phyloP scores from a whole-genome alignment of 2,113 vertebrate species.

The Ceratotherium simum region DNA sequence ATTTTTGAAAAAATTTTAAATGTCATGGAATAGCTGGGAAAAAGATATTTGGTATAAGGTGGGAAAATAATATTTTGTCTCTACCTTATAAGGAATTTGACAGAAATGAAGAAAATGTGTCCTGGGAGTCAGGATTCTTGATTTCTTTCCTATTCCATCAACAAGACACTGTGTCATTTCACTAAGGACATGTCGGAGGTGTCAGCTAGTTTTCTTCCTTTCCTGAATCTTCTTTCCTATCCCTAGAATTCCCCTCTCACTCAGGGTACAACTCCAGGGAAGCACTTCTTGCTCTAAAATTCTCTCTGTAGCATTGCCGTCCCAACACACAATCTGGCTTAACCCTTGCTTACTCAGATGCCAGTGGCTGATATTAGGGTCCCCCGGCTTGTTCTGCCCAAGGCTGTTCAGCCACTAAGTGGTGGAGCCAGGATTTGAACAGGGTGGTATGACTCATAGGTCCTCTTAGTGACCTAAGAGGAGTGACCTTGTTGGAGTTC shows the following conservation, averaged over 20 bases:
- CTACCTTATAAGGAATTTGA: not conserved
- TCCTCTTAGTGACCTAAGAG: not conserved
- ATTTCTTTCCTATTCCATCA: not conserved
- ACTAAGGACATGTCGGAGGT: not conserved
- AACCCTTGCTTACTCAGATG: not conserved
- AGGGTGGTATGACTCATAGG: not conserved
- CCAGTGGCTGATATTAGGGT: not conserved
- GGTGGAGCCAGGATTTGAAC: not conserved
- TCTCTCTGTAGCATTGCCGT: not conserved
- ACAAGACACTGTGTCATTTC: not conserved
- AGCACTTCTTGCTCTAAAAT: not conserved
- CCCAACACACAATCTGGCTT: not conserved
- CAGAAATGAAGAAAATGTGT: not conserved
- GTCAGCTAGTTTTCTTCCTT: not conserved
- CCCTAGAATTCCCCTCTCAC: not conserved
- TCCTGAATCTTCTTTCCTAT: not conserved
- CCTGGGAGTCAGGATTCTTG: not conserved
- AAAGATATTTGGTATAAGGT: not conserved
- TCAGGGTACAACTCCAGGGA: not conserved
- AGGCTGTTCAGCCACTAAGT: not conserved
- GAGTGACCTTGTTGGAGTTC: not conserved
- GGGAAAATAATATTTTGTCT: not conserved
- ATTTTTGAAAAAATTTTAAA: not conserved
- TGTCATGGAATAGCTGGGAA: not conserved
- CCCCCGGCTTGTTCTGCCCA: not conserved